phyloP scores from a whole-genome alignment of 2,797 vertebrate species.

The Gymnoscopelus microlampas region DNA sequence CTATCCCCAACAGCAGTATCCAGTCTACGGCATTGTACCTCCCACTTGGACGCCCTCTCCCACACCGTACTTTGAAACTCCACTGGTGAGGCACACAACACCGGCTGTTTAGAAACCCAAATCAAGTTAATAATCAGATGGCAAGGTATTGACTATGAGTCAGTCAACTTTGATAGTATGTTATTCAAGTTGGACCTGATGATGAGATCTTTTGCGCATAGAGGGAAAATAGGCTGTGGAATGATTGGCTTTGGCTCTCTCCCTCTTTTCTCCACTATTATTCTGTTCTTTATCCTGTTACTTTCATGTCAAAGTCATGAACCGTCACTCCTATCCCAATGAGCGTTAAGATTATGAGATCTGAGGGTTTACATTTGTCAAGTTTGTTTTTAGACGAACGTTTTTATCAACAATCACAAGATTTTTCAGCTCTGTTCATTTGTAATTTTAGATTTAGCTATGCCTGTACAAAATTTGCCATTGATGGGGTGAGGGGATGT shows the following conservation, averaged over 20 bases:
- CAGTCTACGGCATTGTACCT: constrained; percentile 94
- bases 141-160: too few species aligned
- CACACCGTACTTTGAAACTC: constrained; percentile 98
- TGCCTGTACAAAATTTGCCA: not conserved
- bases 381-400: too few species aligned
- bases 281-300: constrained; percentile 1
- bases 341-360: constrained; percentile 73
- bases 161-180: not conserved
- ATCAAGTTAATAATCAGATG: too few species aligned
- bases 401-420: not conserved
- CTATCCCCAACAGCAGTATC: constrained; percentile 97
- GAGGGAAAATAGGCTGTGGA: constrained; percentile 63
- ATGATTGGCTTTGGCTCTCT: constrained; percentile 54
- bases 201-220: constrained; percentile 65
- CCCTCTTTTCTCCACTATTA: not conserved
- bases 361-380: constrained; percentile 51
- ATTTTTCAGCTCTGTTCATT: not conserved
- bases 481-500: not conserved
- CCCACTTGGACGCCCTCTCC: constrained; percentile 94
- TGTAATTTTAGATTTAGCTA: not conserved
- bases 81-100: constrained; percentile 86
- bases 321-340: constrained; percentile 56
- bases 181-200: constrained; percentile 13
- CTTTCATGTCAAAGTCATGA: constrained; percentile 30
- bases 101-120: not conserved